These are phyloP conservation scores for Protobothrops mucrosquamatus DNA, from an alignment of 2,113 vertebrate genomes.

Conservation along the genomic window DNA sequence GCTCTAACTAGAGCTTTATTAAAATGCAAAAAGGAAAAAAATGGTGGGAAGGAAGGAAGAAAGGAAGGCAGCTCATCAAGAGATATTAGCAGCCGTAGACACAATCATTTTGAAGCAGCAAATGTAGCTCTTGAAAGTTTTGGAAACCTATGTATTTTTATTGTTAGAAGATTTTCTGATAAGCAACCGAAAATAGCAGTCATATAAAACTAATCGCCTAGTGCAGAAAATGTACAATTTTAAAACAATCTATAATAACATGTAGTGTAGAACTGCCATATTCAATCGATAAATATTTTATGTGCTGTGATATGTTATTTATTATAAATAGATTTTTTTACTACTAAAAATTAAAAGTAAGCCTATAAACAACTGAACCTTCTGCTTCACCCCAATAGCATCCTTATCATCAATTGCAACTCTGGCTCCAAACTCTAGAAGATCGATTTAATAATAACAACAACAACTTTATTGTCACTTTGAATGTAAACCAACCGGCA, in stretches of 20 bases:
- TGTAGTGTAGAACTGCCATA: not conserved
- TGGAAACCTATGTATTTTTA: not conserved
- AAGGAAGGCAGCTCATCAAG: slow-evolving; percentile 35
- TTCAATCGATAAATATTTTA: slow-evolving; percentile 18
- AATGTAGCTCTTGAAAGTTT: slow-evolving; percentile 27
- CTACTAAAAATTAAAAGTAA: slow-evolving; percentile 22
- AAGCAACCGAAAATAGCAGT: not conserved
- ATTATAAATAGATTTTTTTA: not conserved
- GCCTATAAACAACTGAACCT: not conserved
- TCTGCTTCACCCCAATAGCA: not conserved
- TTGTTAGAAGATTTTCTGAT: slow-evolving; percentile 12
- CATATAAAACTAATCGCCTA: not conserved
- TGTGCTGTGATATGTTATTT: not conserved
- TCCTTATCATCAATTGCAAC: slow-evolving; percentile 2
- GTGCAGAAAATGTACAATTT: slow-evolving; percentile 1
- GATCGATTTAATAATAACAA: not conserved
- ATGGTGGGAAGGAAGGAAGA: not conserved
- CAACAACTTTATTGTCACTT: too few relatives aligned
- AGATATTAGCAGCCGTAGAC: slow-evolving; percentile 18
- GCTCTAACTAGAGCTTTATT: slow-evolving; percentile 33
- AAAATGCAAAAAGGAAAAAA: slow-evolving; percentile 32
- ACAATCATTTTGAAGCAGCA: slow-evolving; percentile 15
- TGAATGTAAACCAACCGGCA: too few relatives aligned
- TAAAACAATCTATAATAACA: not conserved
- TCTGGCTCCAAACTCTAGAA: slow-evolving; percentile 10